Conservation (phyloP, 2,797 vertebrate species). For the Myotis pilosus region DNA sequence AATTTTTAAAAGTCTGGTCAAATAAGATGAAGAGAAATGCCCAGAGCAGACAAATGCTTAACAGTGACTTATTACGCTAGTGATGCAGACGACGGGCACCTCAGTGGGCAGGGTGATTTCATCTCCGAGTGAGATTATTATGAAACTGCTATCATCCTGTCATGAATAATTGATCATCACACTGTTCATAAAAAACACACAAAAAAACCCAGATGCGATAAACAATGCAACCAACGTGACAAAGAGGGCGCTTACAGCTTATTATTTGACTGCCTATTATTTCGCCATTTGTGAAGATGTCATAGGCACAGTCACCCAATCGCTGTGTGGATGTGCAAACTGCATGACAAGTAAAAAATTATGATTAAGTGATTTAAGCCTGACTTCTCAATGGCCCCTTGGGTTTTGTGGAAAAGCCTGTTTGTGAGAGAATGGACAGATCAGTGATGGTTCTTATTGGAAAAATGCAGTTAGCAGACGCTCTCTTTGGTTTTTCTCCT, state of each 20-base stretch:
- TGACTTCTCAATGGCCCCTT: neutral
- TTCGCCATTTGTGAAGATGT: constrained; percentile 65
- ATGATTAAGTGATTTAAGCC: constrained; percentile 73
- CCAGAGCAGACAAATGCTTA: constrained; percentile 58
- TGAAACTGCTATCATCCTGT: constrained; percentile 69
- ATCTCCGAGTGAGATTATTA: constrained; percentile 71
- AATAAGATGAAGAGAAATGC: constrained; percentile 67
- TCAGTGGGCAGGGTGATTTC: constrained; percentile 65
- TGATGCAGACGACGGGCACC: constrained; percentile 18
- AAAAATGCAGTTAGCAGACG: neutral
- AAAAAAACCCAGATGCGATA: constrained; percentile 65
- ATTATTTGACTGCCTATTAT: constrained; percentile 71
- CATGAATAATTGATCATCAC: constrained; percentile 77
- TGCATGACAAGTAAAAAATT: constrained; percentile 56
- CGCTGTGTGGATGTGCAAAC: constrained; percentile 39
- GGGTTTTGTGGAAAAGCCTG: constrained; percentile 21
- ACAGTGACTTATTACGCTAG: constrained; percentile 74
- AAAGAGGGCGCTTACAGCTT: constrained; percentile 63
- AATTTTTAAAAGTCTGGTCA: constrained; percentile 51
- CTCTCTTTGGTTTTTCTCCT: neutral
- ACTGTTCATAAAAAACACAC: neutral
- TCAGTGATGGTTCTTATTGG: neutral
- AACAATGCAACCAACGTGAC: constrained; percentile 63
- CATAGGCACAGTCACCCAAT: neutral
- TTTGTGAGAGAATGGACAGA: constrained; percentile 11